phyloP scores from a whole-genome alignment of 2,113 vertebrate genomes.

The Oryzias melastigma region DNA sequence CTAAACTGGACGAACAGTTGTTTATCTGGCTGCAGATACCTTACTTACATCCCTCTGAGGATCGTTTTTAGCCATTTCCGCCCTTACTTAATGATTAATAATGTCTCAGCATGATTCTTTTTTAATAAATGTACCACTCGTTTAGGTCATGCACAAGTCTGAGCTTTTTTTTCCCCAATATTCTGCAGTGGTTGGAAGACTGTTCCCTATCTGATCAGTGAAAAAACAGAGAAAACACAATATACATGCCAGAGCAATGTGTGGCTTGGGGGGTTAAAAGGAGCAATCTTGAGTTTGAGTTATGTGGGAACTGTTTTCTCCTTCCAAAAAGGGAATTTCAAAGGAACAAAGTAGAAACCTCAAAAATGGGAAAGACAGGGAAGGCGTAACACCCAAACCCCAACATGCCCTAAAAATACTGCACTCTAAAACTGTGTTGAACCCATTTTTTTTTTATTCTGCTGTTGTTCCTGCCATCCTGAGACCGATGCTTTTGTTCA shows the following conservation, averaged over 20 bases:
- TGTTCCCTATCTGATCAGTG: no score
- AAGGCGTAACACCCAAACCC: constrained; percentile 51
- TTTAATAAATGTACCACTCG: no score
- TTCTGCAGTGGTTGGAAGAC: no score
- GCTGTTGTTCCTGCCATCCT: constrained; percentile 55
- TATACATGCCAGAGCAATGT: no score
- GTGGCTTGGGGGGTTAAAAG: constrained; percentile 21
- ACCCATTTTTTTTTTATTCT: constrained; percentile 52
- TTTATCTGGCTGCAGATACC: constrained; percentile 51
- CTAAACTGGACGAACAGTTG: constrained; percentile 43
- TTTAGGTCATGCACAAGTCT: no score
- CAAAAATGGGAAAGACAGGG: constrained; percentile 55
- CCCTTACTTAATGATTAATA: constrained; percentile 10
- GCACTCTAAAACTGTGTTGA: constrained; percentile 30
- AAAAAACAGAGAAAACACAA: no score
- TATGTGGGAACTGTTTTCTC: constrained; percentile 69
- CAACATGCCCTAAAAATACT: constrained; percentile 41
- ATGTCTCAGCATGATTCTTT: neutral
- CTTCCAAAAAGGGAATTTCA: constrained; percentile 68
- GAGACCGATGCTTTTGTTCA: constrained; percentile 70
- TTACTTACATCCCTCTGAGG: constrained; percentile 32
- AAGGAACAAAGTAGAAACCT: constrained; percentile 45
- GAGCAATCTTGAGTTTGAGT: constrained; percentile 49
- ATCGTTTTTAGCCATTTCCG: constrained; percentile 17
- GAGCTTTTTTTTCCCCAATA: no score